Evolutionary conservation across 2,888 invertebrate species (phyloP), one percentile per base, ranked within the genome.

Genomic region (Sialis lutaria): DNA sequence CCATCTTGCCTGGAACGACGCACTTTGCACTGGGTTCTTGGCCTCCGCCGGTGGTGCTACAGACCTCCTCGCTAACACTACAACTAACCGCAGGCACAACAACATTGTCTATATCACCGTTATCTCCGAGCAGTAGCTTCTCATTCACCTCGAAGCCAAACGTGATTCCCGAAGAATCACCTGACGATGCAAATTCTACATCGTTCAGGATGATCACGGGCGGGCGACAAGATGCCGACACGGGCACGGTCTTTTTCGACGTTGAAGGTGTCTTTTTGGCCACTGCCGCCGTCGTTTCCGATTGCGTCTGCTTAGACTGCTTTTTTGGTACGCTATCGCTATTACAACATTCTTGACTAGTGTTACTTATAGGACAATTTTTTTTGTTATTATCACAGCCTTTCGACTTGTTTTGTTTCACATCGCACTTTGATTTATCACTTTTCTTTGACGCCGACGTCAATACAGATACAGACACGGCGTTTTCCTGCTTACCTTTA

Each of bases 71-170:
- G 57, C 53, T 8, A 55, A 53, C 42, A 57, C 54, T 45, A 57
- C 49, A 37, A 56, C 40, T 45, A 54, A 55, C 5, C 55, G 40
- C 33, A 34, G 30, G n/a, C 33, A 32, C 7, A 31, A 8, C 49
- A 9, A 10, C 47, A 32, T 40, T 45, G 22, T 42, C 33, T 32
- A 10, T 44, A 40, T 48, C 46, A 31, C 42, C 55, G 49, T 61
- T 62, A 33, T 63, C 64, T 5, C 67, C 68, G 49, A 70, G 68
- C 56, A 83, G 65, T 56, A 84, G 68, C 61, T 79, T 77, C 64
- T 82, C 79, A 65, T 84, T 82, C 50, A 84, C 68, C 59, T 82
- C 84, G 64, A 84, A 84, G 9, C 85, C 85, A 64, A 89, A 89
- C 35, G 84, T 85, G 49, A 87, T 74, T 56, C 78, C 80, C 53